Evolutionary conservation across 2,888 invertebrate species (phyloP).

Genomic region (Deilephila porcellus): DNA sequence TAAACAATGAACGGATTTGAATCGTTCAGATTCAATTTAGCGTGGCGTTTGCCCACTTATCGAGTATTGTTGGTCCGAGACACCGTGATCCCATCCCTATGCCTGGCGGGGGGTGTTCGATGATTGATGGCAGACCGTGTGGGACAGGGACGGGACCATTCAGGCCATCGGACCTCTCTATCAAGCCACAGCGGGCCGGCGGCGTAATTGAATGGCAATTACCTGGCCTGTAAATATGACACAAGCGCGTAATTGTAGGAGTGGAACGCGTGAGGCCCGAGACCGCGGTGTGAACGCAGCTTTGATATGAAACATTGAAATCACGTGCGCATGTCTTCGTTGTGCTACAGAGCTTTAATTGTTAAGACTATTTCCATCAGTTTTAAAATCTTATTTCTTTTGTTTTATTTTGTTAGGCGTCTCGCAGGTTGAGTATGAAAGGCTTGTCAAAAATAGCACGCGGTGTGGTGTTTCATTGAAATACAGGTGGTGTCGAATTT

Average conservation of each 20-base stretch:
- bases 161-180: slow-evolving; percentile 54
- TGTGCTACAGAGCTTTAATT: slow-evolving; percentile 1
- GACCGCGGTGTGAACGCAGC: slow-evolving; percentile 72
- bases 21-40: slow-evolving; percentile 77
- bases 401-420: slow-evolving; percentile 6
- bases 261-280: slow-evolving; percentile 76
- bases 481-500: slow-evolving; percentile 50
- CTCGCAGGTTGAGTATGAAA: neutral
- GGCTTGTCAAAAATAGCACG: slow-evolving; percentile 29
- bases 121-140: slow-evolving; percentile 78
- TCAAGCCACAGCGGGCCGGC: slow-evolving; percentile 71
- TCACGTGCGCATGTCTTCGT: slow-evolving; percentile 57
- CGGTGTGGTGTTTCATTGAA: slow-evolving; percentile 49
- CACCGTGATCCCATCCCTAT: slow-evolving; percentile 81
- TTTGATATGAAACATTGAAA: slow-evolving; percentile 79
- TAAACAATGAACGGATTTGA: slow-evolving; percentile 67
- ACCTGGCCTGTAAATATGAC: slow-evolving; percentile 86
- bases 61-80: slow-evolving; percentile 76
- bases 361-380: neutral
- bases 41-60: slow-evolving; percentile 80
- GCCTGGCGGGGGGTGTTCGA: slow-evolving; percentile 80
- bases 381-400: neutral
- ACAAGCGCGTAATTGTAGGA: slow-evolving; percentile 84
- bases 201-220: slow-evolving; percentile 85
- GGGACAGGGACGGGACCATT: slow-evolving; percentile 56